Base-by-base conservation (phyloP, 1,140 invertebrate genomes). In the Anoplophora glabripennis region DNA sequence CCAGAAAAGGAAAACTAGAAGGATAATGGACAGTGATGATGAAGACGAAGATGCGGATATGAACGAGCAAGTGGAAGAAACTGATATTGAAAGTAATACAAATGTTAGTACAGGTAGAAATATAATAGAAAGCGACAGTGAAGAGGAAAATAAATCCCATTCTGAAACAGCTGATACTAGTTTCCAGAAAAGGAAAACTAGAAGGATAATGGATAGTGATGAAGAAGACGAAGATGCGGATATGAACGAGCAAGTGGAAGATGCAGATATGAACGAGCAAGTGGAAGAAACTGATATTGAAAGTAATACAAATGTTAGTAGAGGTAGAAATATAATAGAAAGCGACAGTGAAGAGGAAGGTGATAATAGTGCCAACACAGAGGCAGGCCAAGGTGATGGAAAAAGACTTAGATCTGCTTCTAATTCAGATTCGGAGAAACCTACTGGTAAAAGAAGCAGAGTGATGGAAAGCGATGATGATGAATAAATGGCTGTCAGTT, bases 391-490 rank as follows among this genome's bases (percentile, higher is more conserved):
- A 17, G 8, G 28, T 52, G 12, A 28, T 28, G 9, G 18, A 12
- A 66, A 66, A 56, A 45, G 64, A 45, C 36, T 18, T 52, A 49
- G 63, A 61, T 65, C 63, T 9, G 21, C 41, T 34, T 67, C 65
- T 0, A 54, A 67, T 55, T 60, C 57, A 28, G 66, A 69, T 61
- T 45, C 46, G n/a, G 66, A 65, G 47, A 66, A 65, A 40, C 64
- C 62, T 15, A 49, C 34, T 40, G 38, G 41, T 3, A 72, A 72
- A 60, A 58, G 57, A 44, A 53, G 47, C 11, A 52, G 61, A 35
- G 51, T 53, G 15, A 61, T 67, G 18, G 63, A 66, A 52, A 67
- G 66, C 59, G 70, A 72, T 51, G 66, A 68, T 46, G 66, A 70
- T 28, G 21, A 28, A 3, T 28, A 28, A 28, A 5, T 28, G n/a